A percentile compares a stretch with the other conserved stretches of the same genome.
phyloP scores from a whole-genome alignment of 1,140 invertebrate genomes.

The Asbolus verrucosus region DNA sequence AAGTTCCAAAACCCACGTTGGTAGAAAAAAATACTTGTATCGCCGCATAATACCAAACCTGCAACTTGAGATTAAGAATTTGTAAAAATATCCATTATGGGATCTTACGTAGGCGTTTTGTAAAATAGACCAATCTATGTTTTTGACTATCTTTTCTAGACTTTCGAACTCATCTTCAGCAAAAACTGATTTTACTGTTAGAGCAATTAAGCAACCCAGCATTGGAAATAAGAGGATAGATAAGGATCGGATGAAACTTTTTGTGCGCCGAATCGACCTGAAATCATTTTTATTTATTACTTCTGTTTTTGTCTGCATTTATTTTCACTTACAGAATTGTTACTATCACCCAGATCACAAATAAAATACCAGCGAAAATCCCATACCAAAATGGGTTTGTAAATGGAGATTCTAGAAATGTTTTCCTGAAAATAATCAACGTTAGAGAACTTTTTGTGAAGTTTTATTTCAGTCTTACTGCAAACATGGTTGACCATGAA shows the following conservation, averaged over 20 bases:
- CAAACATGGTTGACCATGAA: conserved; percentile 66
- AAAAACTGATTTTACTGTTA: conserved; percentile 58
- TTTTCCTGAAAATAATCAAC: conserved; percentile 64
- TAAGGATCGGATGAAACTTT: conserved; percentile 65
- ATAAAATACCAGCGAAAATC: conserved; percentile 65
- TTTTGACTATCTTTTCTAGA: conserved; percentile 53
- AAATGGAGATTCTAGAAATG: conserved; percentile 66
- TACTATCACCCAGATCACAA: conserved; percentile 67
- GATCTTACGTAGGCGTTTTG: conserved; percentile 58
- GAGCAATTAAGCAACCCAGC: conserved; percentile 57
- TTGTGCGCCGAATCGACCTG: conserved; percentile 66
- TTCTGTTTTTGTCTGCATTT: background rate
- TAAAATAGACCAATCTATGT: conserved; percentile 60
- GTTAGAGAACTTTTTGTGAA: background rate
- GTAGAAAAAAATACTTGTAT: conserved; percentile 71
- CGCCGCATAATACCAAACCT: conserved; percentile 71
- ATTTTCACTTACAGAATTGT: conserved; percentile 65
- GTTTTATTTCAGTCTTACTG: conserved; percentile 63
- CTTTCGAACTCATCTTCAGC: conserved; percentile 51
- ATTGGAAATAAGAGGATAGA: conserved; percentile 61
- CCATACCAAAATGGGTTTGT: conserved; percentile 67
- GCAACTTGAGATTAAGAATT: conserved; percentile 55
- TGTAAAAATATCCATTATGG: conserved; percentile 3
- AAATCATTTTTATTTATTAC: too few species aligned
- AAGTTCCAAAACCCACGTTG: conserved; percentile 71